Base-by-base conservation (phyloP, 2,888 invertebrate species). In the Hirtodrosophila histrioides region DNA sequence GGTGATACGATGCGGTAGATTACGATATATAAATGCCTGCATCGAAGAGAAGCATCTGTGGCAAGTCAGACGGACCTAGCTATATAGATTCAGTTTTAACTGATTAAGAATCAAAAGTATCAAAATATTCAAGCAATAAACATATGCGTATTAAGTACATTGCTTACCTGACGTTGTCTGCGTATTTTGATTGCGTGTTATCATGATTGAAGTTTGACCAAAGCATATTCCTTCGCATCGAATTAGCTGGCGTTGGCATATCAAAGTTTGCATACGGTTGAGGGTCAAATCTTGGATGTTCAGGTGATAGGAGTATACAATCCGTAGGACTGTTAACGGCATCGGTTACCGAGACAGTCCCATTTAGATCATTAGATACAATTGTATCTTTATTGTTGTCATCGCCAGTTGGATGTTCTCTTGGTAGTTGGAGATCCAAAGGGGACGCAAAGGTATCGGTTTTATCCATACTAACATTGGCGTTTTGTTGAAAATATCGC, bases 121-220 rank as follows among this genome's bases (percentile, higher is more conserved):
- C 17, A 17, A 1, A 17, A 17, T 17, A 2, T 17, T 17, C 17
- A 17, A 17, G 17, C 17, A 17, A 17, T 17, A 17, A 17, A 17
- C 17, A 17, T 17, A 17, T 17, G 17, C 1, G 17, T 17, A 17
- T 17, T 17, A 3, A 7, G 12, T 7, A 40, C 40, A 40, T 24
- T 8, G 55, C 57, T 58, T 69, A 90, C 90, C 88, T 89, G 78
- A 81, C 85, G 64, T 84, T 89, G 44, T 83, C 85, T 4, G 63
- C 64, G 61, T 78, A 86, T 66, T 89, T 90, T 11, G 78, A 66
- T 68, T 81, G 87, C 10, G 77, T 43, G 8, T 74, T 56, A 9
- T 90, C 90, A 54, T 88, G 89, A 68, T 83, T 88, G 27, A 86
- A 84, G 71, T 89, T 90, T 10, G 90, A 88, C 44, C 91, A 91